Conservation (phyloP, 2,113 vertebrate species). For the Morone chrysops region DNA sequence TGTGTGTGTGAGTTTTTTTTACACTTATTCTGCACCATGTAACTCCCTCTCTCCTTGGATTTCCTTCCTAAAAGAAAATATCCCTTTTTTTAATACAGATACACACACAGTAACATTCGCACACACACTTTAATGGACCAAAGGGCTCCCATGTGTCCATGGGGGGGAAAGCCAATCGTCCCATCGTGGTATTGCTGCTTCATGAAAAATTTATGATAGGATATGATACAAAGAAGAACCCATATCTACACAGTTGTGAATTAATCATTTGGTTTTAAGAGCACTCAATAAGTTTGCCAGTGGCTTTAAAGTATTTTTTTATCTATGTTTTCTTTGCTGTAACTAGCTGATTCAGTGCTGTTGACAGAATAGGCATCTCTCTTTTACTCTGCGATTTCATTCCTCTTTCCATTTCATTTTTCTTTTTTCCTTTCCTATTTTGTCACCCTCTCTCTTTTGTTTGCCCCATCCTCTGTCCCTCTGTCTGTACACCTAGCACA, state of each 20-base stretch:
- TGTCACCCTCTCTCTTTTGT: background rate
- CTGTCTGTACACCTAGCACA: background rate
- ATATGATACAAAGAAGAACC: slow-evolving; percentile 80
- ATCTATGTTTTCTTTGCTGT: slow-evolving; percentile 25
- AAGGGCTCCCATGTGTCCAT: slow-evolving; percentile 73
- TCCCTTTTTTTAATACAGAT: slow-evolving; percentile 52
- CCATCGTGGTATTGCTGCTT: slow-evolving; percentile 68
- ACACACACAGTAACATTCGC: slow-evolving; percentile 7
- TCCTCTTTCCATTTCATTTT: background rate
- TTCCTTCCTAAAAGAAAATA: slow-evolving; percentile 73
- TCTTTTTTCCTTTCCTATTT: background rate
- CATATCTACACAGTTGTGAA: slow-evolving; percentile 71
- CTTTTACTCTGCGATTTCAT: background rate
- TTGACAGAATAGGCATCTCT: background rate
- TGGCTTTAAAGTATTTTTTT: slow-evolving; percentile 33
- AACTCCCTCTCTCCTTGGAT: slow-evolving; percentile 36
- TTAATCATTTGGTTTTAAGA: slow-evolving; percentile 80
- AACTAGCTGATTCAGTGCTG: background rate
- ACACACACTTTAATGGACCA: slow-evolving; percentile 78
- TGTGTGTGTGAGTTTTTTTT: slow-evolving; percentile 29
- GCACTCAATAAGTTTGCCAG: slow-evolving; percentile 49
- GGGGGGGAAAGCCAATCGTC: slow-evolving; percentile 60
- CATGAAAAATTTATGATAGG: slow-evolving; percentile 85
- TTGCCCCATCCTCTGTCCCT: background rate
- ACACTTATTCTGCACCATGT: slow-evolving; percentile 52